Evolutionary conservation across 2,888 invertebrate genomes (phyloP).

Genomic region (Neoascia interrupta): DNA sequence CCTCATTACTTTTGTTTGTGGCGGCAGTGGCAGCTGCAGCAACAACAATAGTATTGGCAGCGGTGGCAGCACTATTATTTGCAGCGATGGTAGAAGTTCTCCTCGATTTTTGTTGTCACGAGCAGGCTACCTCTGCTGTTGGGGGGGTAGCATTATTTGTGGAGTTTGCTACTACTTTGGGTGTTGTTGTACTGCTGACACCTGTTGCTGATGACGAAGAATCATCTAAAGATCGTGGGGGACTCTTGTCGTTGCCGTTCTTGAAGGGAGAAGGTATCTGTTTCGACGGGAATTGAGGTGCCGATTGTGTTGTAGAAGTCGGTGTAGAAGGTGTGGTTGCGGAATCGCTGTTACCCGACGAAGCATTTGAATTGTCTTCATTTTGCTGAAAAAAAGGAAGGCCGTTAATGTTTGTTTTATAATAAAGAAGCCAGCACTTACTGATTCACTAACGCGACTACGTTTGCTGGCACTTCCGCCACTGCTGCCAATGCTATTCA

Average conservation of each 20-base stretch:
- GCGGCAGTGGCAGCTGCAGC: conserved; percentile 8
- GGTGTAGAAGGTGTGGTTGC: conserved; percentile 75
- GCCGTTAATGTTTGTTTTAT: no score
- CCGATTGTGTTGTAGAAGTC: conserved; percentile 72
- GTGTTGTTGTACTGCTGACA: conserved; percentile 56
- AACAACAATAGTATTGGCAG: conserved; percentile 72
- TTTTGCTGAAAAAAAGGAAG: conserved; percentile 59
- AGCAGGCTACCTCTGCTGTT: conserved; percentile 78
- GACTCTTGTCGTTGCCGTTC: conserved; percentile 49
- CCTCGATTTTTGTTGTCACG: conserved; percentile 77
- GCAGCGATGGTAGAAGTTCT: conserved; percentile 68
- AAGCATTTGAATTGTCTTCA: conserved; percentile 79
- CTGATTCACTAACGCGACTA: conserved; percentile 77
- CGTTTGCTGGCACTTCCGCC: conserved; percentile 62
- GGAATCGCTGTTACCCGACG: conserved; percentile 72
- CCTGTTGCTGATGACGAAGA: conserved; percentile 61
- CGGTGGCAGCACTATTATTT: conserved; percentile 78
- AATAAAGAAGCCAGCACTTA: conserved; percentile 68
- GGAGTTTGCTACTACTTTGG: conserved; percentile 16
- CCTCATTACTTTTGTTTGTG: conserved; percentile 54
- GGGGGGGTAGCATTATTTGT: conserved; percentile 69
- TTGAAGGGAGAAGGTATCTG: conserved; percentile 41
- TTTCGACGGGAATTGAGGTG: conserved; percentile 40
- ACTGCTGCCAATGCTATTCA: conserved; percentile 69
- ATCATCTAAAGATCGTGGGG: conserved; percentile 54